Conservation (phyloP, 2,888 invertebrate species). For the Bombyx huttoni region DNA sequence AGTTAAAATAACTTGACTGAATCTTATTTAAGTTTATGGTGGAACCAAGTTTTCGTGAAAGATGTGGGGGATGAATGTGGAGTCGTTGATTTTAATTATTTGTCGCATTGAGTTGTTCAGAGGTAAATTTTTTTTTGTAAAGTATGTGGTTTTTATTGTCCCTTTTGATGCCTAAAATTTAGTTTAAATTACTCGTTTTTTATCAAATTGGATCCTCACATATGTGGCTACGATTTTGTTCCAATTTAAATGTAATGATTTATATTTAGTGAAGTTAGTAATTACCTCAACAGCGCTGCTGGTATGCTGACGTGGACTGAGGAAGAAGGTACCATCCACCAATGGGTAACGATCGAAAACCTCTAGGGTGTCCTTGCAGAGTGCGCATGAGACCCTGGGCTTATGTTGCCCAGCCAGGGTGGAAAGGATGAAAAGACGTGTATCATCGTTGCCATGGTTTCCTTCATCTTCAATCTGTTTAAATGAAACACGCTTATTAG, state of each 20-base stretch:
- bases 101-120: background rate
- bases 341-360: conserved; percentile 98
- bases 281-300: conserved; percentile 87
- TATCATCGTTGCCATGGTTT: conserved; percentile 98
- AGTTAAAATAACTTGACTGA: conserved; percentile 41
- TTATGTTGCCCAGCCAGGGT: conserved; percentile 93
- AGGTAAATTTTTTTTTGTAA: too few species aligned
- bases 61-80: conserved; percentile 4
- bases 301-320: conserved; percentile 93
- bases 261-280: conserved; percentile 1
- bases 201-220: too few species aligned
- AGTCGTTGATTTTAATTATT: background rate
- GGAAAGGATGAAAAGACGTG: conserved; percentile 94
- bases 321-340: conserved; percentile 97
- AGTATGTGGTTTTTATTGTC: too few species aligned
- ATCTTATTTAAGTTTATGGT: conserved; percentile 55
- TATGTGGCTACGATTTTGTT: background rate
- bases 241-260: too few species aligned
- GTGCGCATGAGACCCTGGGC: conserved; percentile 86
- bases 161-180: too few species aligned
- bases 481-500: conserved; percentile 29
- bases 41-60: conserved; percentile 14
- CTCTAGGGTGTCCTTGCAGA: conserved; percentile 89
- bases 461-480: conserved; percentile 97
- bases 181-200: background rate